phyloP scores from a whole-genome alignment of 2,888 invertebrate genomes.

The Ephialtes manifestator region DNA sequence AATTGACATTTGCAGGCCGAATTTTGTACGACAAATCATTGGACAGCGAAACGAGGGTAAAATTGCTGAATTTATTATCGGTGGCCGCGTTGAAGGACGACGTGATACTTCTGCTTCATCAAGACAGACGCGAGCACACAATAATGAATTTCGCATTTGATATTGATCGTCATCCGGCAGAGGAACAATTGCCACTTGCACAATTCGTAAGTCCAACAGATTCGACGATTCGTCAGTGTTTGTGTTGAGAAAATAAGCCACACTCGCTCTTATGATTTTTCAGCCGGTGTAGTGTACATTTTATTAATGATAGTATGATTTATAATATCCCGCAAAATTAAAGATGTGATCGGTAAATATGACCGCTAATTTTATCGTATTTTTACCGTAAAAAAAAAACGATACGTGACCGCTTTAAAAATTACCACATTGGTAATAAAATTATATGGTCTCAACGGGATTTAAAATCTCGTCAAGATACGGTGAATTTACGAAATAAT shows the following conservation, averaged over 20 bases:
- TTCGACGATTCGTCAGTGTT: too few species aligned
- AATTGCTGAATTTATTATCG: slow-evolving; percentile 91
- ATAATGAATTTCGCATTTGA: slow-evolving; percentile 95
- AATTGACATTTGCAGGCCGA: slow-evolving; percentile 86
- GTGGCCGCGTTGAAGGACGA: slow-evolving; percentile 95
- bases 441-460: too few species aligned
- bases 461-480: too few species aligned
- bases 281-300: background rate
- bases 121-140: slow-evolving; percentile 95
- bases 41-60: slow-evolving; percentile 89
- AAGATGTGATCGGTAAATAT: too few species aligned
- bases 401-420: too few species aligned
- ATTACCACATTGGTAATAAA: too few species aligned
- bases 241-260: too few species aligned
- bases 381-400: too few species aligned
- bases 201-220: slow-evolving; percentile 89
- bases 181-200: slow-evolving; percentile 93
- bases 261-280: too few species aligned
- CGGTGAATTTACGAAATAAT: too few species aligned
- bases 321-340: too few species aligned
- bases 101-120: slow-evolving; percentile 95
- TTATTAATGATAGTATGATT: background rate
- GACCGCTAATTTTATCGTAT: too few species aligned
- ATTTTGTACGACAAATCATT: slow-evolving; percentile 89
- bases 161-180: slow-evolving; percentile 91